Evolutionary conservation across 30 jellyfish, hydroid and myxozoan genomes (phyloP).

Genomic region (Chrysaora quinquecirrha): DNA sequence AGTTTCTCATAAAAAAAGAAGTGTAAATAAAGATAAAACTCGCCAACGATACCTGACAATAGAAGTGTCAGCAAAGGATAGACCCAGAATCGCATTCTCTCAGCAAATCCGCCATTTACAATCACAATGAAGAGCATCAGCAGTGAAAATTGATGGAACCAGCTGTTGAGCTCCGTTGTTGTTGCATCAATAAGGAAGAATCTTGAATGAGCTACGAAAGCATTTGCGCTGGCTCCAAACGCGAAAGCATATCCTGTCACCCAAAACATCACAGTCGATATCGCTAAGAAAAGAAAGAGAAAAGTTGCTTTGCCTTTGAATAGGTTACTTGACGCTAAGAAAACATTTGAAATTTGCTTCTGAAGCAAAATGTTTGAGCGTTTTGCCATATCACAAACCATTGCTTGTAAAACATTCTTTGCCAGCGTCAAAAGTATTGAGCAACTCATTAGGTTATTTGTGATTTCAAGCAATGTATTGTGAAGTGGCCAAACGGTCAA

Average conservation of each 20-base stretch:
- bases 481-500: too few species aligned
- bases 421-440: too few species aligned
- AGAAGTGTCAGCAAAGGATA: conserved; percentile 70
- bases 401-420: too few species aligned
- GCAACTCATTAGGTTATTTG: too few species aligned
- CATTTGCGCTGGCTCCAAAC: conserved; percentile 56
- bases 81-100: conserved; percentile 82
- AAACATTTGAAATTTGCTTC: too few species aligned
- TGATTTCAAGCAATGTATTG: too few species aligned
- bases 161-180: conserved; percentile 28
- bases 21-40: too few species aligned
- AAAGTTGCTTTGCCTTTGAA: too few species aligned
- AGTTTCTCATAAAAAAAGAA: too few species aligned
- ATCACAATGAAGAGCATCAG: conserved; percentile 67
- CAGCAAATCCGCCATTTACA: conserved; percentile 86
- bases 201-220: conserved; percentile 73
- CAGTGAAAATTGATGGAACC: conserved; percentile 51
- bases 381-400: too few species aligned
- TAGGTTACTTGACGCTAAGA: too few species aligned
- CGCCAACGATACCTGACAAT: conserved; percentile 80
- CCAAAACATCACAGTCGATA: conserved; percentile 79
- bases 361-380: too few species aligned
- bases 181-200: conserved; percentile 89
- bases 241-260: conserved; percentile 95
- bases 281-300: conserved; percentile 59